Percentiles rank a stretch among this genome's conserved stretches.
Evolutionary conservation across 1,140 invertebrate genomes (phyloP).

Genomic region (Drosophila guanche): DNA sequence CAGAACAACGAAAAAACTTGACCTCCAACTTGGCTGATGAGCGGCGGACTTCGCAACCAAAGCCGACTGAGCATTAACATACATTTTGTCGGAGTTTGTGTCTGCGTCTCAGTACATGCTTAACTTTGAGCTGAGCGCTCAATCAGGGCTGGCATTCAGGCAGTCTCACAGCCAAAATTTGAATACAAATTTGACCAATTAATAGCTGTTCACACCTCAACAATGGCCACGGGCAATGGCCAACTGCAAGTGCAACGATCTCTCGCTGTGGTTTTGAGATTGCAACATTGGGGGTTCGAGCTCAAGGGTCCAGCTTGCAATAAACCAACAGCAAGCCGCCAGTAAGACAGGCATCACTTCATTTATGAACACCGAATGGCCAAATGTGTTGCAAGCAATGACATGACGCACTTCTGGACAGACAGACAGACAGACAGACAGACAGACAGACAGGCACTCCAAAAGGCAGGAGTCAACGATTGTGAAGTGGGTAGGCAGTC

Average conservation of each 20-base stretch:
- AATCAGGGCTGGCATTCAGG: slow-evolving; percentile 23
- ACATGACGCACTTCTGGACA: background rate
- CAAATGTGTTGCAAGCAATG: slow-evolving; percentile 22
- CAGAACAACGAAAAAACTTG: slow-evolving; percentile 38
- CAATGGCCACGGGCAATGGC: slow-evolving; percentile 1
- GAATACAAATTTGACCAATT: slow-evolving; percentile 17
- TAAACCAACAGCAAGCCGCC: slow-evolving; percentile 16
- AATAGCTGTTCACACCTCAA: slow-evolving; percentile 1
- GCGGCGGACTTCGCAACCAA: slow-evolving; percentile 34
- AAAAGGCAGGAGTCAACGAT: slow-evolving; percentile 29
- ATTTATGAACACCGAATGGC: slow-evolving; percentile 32
- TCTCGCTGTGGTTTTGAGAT: slow-evolving; percentile 2
- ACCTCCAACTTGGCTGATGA: slow-evolving; percentile 41
- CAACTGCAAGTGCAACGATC: slow-evolving; percentile 1
- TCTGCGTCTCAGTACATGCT: slow-evolving; percentile 12
- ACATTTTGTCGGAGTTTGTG: slow-evolving; percentile 31
- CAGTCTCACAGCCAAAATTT: slow-evolving; percentile 28
- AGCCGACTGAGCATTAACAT: slow-evolving; percentile 55
- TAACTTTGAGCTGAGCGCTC: slow-evolving; percentile 19
- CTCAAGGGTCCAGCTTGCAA: slow-evolving; percentile 25
- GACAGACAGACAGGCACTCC: slow-evolving; percentile 31
- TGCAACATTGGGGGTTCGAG: slow-evolving; percentile 15
- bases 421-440: slow-evolving; percentile 17
- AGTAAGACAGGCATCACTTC: slow-evolving; percentile 20
- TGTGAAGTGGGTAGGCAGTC: slow-evolving; percentile 40